These are phyloP conservation scores for Pseudopleuronectes americanus DNA, from an alignment of 2,797 vertebrate genomes.

Conservation along the genomic window DNA sequence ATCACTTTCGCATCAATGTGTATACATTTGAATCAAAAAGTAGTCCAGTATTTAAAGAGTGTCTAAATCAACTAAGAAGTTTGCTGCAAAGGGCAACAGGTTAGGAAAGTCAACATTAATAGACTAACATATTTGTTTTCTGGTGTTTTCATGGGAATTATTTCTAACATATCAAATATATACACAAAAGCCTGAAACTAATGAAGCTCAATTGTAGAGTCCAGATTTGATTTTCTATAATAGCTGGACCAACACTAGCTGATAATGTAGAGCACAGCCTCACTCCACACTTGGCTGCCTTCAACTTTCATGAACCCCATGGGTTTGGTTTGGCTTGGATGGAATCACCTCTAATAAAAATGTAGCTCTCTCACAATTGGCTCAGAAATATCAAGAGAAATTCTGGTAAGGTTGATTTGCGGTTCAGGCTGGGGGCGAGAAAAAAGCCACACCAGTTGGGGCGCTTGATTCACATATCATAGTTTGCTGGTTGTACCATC, in stretches of 20 bases:
- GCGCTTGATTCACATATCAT: slow-evolving; percentile 36
- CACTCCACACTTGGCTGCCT: not conserved
- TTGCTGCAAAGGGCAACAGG: no score
- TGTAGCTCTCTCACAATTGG: slow-evolving; percentile 25
- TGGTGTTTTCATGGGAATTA: no score
- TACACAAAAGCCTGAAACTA: no score
- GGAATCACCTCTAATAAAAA: slow-evolving; percentile 18
- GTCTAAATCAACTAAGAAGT: no score
- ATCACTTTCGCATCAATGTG: no score
- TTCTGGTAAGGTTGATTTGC: slow-evolving; percentile 38
- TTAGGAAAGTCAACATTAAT: no score
- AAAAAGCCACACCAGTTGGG: slow-evolving; percentile 19
- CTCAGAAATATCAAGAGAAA: slow-evolving; percentile 39
- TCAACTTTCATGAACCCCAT: slow-evolving; percentile 21
- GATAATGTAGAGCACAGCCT: not conserved
- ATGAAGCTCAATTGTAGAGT: no score
- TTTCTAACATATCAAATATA: no score
- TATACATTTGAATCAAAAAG: no score
- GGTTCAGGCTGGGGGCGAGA: slow-evolving; percentile 14
- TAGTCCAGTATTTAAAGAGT: no score
- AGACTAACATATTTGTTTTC: no score
- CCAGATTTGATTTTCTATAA: not conserved
- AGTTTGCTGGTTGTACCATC: slow-evolving; percentile 32
- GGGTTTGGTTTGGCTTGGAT: slow-evolving; percentile 13
- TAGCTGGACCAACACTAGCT: not conserved